phyloP scores from a whole-genome alignment of 2,888 invertebrate genomes.

The Steinernema carpocapsae region DNA sequence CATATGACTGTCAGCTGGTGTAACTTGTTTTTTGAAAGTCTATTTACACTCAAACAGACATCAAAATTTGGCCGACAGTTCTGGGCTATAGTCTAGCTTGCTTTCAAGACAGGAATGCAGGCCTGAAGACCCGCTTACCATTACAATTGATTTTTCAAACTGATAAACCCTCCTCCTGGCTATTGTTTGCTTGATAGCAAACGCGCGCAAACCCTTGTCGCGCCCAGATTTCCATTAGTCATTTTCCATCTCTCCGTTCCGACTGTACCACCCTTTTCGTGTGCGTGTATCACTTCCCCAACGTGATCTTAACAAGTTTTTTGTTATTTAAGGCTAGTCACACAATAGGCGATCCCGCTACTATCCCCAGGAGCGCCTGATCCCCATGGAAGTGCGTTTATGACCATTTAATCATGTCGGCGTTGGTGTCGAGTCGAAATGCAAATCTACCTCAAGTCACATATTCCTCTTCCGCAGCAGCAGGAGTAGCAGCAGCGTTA shows the following conservation, averaged over 20 bases:
- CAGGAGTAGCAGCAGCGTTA: neutral
- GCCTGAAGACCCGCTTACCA: no score
- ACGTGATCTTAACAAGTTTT: neutral
- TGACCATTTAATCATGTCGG: slow-evolving; percentile 18
- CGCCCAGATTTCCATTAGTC: neutral
- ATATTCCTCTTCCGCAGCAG: neutral
- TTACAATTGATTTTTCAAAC: slow-evolving; percentile 6
- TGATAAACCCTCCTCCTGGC: slow-evolving; percentile 18
- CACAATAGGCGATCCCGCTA: slow-evolving; percentile 7
- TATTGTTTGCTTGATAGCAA: slow-evolving; percentile 4
- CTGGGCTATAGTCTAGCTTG: no score
- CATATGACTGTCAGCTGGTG: no score
- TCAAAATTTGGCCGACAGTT: no score
- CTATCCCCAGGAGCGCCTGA: neutral
- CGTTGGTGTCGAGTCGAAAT: slow-evolving; percentile 33
- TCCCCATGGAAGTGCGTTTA: slow-evolving; percentile 29
- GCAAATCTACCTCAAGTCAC: slow-evolving; percentile 9
- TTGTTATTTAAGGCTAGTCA: slow-evolving; percentile 8
- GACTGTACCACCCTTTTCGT: neutral
- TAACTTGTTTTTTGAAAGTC: no score
- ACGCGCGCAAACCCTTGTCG: slow-evolving; percentile 19
- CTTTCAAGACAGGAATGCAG: no score
- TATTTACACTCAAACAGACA: no score
- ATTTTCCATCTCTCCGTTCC: neutral
- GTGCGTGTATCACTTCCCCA: neutral